A percentile compares a stretch with the other conserved stretches of the same genome.
Evolutionary conservation across 2,113 vertebrate species (phyloP).

Genomic region (Guaruba guarouba): DNA sequence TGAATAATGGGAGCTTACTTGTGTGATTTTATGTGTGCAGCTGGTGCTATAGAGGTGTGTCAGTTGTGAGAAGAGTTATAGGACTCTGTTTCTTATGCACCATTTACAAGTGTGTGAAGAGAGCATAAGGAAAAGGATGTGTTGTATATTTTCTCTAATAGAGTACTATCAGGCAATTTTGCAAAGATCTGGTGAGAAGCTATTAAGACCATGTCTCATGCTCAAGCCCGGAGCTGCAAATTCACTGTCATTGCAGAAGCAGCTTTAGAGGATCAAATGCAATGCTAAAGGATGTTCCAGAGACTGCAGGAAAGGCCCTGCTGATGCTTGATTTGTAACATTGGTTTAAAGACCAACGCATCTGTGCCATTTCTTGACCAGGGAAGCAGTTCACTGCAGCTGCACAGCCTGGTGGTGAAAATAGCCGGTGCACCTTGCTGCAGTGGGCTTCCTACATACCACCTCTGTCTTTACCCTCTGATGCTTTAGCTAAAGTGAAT

Average conservation of each 20-base stretch:
- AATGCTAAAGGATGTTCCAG: background rate
- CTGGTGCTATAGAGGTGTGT: background rate
- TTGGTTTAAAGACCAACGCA: background rate
- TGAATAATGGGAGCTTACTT: background rate
- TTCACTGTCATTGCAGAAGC: background rate
- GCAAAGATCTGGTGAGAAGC: background rate
- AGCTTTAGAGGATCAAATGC: background rate
- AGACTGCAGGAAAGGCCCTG: background rate
- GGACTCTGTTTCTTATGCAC: background rate
- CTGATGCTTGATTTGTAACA: background rate
- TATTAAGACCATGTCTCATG: background rate
- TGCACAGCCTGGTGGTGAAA: background rate
- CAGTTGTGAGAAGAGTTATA: background rate
- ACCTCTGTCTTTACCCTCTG: background rate
- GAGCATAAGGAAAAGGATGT: background rate
- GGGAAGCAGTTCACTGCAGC: background rate
- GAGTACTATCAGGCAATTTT: background rate
- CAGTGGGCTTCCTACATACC: background rate
- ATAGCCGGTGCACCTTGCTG: background rate
- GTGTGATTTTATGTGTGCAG: background rate
- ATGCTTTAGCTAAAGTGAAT: background rate
- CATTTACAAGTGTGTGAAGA: background rate
- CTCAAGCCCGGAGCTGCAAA: background rate
- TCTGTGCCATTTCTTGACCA: background rate
- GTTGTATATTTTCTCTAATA: background rate